Conservation (phyloP, 2,888 invertebrate species). For the Stenodema calcarata region DNA sequence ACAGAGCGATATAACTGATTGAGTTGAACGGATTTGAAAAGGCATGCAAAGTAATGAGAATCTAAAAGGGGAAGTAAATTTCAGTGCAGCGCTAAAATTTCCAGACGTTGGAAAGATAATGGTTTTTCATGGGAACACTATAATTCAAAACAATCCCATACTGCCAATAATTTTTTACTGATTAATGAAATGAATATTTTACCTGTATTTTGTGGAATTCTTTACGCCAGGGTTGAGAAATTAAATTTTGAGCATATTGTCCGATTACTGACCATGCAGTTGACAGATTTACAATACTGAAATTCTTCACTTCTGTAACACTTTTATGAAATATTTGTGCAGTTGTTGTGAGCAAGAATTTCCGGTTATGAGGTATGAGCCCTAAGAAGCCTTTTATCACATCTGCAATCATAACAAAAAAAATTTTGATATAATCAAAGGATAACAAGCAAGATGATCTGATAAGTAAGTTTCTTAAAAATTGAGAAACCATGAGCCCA, state of each 20-base stretch:
- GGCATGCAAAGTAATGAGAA: not conserved
- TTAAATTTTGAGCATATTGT: constrained; percentile 82
- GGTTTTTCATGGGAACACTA: too few relatives aligned
- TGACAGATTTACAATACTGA: constrained; percentile 81
- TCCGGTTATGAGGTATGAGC: constrained; percentile 77
- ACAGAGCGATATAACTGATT: not conserved
- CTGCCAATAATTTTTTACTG: not conserved
- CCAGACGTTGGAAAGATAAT: too few relatives aligned
- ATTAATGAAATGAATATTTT: constrained; percentile 22
- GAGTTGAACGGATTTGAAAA: not conserved
- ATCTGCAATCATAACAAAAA: constrained; percentile 63
- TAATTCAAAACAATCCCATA: too few relatives aligned
- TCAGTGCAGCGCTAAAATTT: too few relatives aligned
- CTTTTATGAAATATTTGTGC: constrained; percentile 77
- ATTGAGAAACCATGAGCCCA: too few relatives aligned
- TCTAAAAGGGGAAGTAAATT: not conserved
- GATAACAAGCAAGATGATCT: not conserved
- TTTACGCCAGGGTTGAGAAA: constrained; percentile 87
- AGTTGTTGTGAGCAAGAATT: constrained; percentile 79
- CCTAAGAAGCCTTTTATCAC: constrained; percentile 80
- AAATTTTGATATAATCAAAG: not conserved
- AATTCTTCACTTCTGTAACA: constrained; percentile 72
- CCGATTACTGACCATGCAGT: constrained; percentile 85
- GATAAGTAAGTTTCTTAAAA: too few relatives aligned
- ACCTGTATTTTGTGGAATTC: constrained; percentile 85